A percentile compares a stretch with the other conserved stretches of the same genome.
Conservation (phyloP, 2,888 invertebrate species). For the Erebia palarica region DNA sequence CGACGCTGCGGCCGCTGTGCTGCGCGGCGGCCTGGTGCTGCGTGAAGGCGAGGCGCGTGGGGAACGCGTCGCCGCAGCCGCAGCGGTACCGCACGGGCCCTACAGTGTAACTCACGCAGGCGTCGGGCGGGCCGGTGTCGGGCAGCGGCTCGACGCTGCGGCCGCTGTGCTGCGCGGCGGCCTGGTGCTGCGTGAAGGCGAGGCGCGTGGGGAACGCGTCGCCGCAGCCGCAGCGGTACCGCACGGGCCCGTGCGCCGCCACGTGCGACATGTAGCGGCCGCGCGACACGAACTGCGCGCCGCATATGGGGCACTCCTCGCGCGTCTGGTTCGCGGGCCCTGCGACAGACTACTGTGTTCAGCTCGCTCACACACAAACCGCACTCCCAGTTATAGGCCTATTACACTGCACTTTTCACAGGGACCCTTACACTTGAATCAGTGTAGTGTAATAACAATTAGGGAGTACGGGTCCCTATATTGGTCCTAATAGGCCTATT, state of each 20-base stretch:
- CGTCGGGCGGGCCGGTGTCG: conserved; percentile 21
- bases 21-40: conserved; percentile 81
- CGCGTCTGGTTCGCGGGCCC: conserved; percentile 63
- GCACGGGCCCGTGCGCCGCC: conserved; percentile 83
- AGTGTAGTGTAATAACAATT: too few species aligned
- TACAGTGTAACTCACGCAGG: neutral
- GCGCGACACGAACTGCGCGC: conserved; percentile 69
- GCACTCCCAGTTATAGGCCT: too few species aligned
- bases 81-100: conserved; percentile 84
- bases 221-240: conserved; percentile 83
- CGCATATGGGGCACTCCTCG: conserved; percentile 75
- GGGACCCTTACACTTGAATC: too few species aligned
- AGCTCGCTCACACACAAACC: too few species aligned
- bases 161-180: conserved; percentile 76
- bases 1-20: conserved; percentile 78
- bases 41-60: conserved; percentile 73
- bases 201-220: conserved; percentile 74
- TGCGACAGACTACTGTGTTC: conserved; percentile 34
- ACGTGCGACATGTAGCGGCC: conserved; percentile 81
- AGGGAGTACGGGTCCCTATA: too few species aligned
- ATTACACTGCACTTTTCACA: too few species aligned
- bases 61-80: conserved; percentile 75
- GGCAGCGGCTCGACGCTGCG: conserved; percentile 59
- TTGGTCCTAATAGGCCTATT: too few species aligned
- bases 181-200: conserved; percentile 82